phyloP scores from a whole-genome alignment of 2,113 vertebrate genomes.

The Erinaceus europaeus region DNA sequence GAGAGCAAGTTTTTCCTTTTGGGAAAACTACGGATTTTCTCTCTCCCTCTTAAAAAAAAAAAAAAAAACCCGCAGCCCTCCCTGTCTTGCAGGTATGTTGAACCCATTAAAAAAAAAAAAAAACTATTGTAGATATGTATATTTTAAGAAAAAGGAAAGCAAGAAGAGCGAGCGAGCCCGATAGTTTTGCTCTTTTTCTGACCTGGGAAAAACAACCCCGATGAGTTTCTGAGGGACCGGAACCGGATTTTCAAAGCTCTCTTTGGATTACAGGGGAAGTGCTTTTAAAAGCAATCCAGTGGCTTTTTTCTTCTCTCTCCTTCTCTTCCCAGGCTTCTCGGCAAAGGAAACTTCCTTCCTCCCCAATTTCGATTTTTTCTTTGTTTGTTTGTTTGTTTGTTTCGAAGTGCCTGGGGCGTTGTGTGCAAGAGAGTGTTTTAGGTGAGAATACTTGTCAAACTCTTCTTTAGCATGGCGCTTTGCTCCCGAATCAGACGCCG shows the following conservation, averaged over 20 bases:
- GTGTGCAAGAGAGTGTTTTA: conserved; percentile 39
- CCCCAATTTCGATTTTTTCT: conserved; percentile 44
- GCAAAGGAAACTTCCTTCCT: conserved; percentile 39
- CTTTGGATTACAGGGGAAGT: conserved; percentile 18
- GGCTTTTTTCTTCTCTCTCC: background rate
- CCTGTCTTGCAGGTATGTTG: conserved; percentile 84
- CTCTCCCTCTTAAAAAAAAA: conserved; percentile 75
- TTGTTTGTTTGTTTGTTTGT: conserved; percentile 12
- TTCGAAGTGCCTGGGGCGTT: conserved; percentile 54
- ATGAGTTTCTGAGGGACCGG: conserved; percentile 27
- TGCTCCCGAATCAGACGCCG: conserved; percentile 58
- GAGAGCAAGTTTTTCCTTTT: conserved; percentile 63
- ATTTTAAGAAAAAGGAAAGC: background rate
- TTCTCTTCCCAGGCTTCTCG: conserved; percentile 46
- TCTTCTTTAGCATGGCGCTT: conserved; percentile 63
- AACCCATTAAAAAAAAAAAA: too few relatives aligned
- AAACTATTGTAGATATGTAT: background rate
- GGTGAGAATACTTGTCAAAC: conserved; percentile 64
- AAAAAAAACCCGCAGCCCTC: conserved; percentile 76
- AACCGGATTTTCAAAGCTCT: conserved; percentile 45
- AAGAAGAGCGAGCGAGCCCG: background rate
- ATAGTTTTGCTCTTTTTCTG: conserved; percentile 53
- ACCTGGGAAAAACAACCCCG: conserved; percentile 22
- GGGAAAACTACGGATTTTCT: conserved; percentile 72
- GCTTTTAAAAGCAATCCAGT: conserved; percentile 37